Evolutionary conservation across 2,888 invertebrate genomes (phyloP), one percentile per base, ranked within the genome.

Genomic region (Stratiomys singularior): DNA sequence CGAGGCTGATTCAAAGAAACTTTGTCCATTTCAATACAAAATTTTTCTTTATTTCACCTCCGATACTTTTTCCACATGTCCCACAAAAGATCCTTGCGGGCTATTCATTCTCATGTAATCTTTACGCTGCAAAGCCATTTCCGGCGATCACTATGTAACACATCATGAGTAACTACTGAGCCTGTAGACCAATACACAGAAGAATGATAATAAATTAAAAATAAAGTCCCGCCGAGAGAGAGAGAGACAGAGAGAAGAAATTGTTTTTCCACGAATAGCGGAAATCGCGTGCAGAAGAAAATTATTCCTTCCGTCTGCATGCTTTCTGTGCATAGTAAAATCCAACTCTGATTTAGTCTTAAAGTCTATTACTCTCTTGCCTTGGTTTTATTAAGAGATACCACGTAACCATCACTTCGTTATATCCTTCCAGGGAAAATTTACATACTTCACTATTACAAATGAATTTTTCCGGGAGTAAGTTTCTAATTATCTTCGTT

Each of bases 271-370:
- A 4, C 23, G 30, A 37, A 25, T 30, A 13, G 21, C 37, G 69
- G 47, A 69, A 69, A 69, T 69, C 69, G 69, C 69, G 69, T 69
- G 69, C 27, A 47, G 69, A 67, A n/a, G n/a, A 9, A 69, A 69
- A 69, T 69, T 47, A 69, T 69, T 69, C 47, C 30, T 69, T 69
- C 66, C 44, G 37, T 13, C 13, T 25, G 30, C 15, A 37, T 18
- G 1, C 37, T 7, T 44, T n/a, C 52, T 52, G 15, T 1, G 15
- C 15, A 4, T 52, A 37, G 5, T 3, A 37, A 37, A 37, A 3
- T 37, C 5, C 37, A 18, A 23, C 18, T 66, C 66, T 66, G 66
- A 66, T 66, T 4, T 66, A 30, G 37, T 37, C 66, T 37, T 15
- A 28, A 66, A 66, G 66, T 66, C 66, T n/a, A 66, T 66, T 66